These are phyloP conservation scores for Camponotus fellah DNA, from an alignment of 2,888 invertebrate genomes.

Conservation along the genomic window DNA sequence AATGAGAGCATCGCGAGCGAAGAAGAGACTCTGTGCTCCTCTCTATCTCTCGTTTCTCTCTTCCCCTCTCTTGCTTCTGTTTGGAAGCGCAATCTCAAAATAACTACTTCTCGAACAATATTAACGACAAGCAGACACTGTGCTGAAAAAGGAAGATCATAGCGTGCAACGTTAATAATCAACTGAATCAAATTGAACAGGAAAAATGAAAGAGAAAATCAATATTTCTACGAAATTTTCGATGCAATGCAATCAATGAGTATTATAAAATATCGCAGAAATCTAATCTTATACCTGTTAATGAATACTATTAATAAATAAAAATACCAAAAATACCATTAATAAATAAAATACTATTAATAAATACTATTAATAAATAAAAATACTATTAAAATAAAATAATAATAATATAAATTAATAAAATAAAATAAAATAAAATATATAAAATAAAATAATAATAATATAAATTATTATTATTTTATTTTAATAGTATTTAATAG, in stretches of 20 bases:
- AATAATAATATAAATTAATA: not conserved
- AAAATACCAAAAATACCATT: no score
- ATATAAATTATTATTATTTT: no score
- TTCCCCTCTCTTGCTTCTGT: not conserved
- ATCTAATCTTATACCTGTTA: not conserved
- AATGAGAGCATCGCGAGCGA: constrained; percentile 59
- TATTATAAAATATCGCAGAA: constrained; percentile 7
- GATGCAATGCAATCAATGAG: not conserved
- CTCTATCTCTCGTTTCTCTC: not conserved
- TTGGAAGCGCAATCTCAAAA: constrained; percentile 17
- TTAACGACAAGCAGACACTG: not conserved
- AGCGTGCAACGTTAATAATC: constrained; percentile 1
- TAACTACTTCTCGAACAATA: constrained; percentile 22
- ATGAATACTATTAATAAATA: no score
- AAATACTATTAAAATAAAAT: not conserved
- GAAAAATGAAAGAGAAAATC: not conserved
- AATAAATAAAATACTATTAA: no score
- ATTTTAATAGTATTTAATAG: no score
- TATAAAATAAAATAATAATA: no score
- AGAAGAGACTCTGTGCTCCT: not conserved
- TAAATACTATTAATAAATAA: no score
- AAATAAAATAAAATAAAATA: no score
- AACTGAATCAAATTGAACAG: not conserved
- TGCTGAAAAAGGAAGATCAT: not conserved
- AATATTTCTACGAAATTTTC: not conserved